Evolutionary conservation across 2,113 vertebrate genomes (phyloP).

Genomic region (Tachysurus fulvidraco): DNA sequence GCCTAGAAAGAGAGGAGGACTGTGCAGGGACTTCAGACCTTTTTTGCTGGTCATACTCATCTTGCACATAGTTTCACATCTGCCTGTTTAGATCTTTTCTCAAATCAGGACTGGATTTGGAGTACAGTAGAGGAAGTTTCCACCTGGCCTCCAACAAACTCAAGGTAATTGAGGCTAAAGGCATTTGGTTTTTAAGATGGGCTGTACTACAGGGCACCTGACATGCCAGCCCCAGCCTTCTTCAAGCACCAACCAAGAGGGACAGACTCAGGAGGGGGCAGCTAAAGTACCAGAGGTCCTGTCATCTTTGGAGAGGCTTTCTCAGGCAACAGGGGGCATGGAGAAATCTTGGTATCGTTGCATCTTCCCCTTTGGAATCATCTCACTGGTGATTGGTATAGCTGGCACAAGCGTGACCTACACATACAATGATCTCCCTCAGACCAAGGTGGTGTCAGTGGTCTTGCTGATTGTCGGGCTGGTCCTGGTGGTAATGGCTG

Average conservation of each 20-base stretch:
- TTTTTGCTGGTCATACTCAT: conserved; percentile 27
- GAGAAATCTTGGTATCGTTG: conserved; percentile 92
- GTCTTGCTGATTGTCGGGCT: conserved; percentile 78
- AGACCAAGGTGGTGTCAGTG: conserved; percentile 86
- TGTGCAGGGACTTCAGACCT: conserved; percentile 62
- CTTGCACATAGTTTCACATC: background rate
- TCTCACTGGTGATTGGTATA: conserved; percentile 84
- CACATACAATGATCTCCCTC: conserved; percentile 82
- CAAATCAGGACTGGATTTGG: conserved; percentile 50
- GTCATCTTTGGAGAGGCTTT: conserved; percentile 79
- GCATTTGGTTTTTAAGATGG: conserved; percentile 70
- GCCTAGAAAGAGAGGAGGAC: conserved; percentile 59
- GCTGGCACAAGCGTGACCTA: conserved; percentile 87
- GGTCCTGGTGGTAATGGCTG: conserved; percentile 77
- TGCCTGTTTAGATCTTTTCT: conserved; percentile 11
- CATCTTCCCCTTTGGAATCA: conserved; percentile 88
- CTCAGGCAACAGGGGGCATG: conserved; percentile 84
- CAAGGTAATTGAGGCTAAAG: no score
- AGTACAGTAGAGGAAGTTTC: conserved; percentile 43
- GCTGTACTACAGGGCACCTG: conserved; percentile 81
- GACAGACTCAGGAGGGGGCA: conserved; percentile 63
- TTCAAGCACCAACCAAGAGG: conserved; percentile 57
- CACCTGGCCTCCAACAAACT: conserved; percentile 20
- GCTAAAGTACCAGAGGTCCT: conserved; percentile 78
- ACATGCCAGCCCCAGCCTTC: conserved; percentile 77